Base-by-base conservation (phyloP, 2,888 invertebrate genomes). In the Netelia virgata region DNA sequence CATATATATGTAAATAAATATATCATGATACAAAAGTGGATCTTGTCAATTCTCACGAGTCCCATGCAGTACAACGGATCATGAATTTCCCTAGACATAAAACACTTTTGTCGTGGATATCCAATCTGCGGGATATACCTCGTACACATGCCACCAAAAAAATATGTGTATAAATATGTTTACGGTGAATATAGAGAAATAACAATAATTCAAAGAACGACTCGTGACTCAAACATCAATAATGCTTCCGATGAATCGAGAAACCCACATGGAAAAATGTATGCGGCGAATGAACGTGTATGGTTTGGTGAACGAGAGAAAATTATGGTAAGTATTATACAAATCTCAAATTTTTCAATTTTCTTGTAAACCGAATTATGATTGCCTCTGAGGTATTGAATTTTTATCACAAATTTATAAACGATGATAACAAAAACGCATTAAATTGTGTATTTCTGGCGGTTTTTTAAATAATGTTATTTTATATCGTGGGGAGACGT, bases 61-160 rank as follows among this genome's bases (percentile, higher is more conserved):
- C 81, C 84, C 87, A 87, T 87, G 87, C 87, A 86, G 61, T 76
- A 86, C 84, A 63, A 85, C 74, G 80, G 63, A 76, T 85, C 84
- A 85, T 83, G 72, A 79, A 20, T 86, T 85, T 59, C 82, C 82
- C 63, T 72, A 69, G 18, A 79, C 81, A 82, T 77, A 77, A 74
- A 84, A 81, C 69, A 80, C 63, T 77, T 76, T 83, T 75, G 59
- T 61, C 20, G 41, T 57, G 55, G 23, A 55, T 75, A 78, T 66
- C 50, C 66, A 78, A 64, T 74, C 82, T 55, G 57, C 50, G 55
- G 23, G 47, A 78, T 79, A 76, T 43, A 75, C 66, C 66, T 75
- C 70, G 64, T 11, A 63, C 64, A 74, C 85, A 86, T 86, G 86
- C 85, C 64, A 85, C 74, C 57, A 80, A 63, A 74, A 82, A 47